A percentile compares a stretch with the other conserved stretches of the same genome.
Conservation (phyloP, 2,113 vertebrate species). For the Daboia siamensis region DNA sequence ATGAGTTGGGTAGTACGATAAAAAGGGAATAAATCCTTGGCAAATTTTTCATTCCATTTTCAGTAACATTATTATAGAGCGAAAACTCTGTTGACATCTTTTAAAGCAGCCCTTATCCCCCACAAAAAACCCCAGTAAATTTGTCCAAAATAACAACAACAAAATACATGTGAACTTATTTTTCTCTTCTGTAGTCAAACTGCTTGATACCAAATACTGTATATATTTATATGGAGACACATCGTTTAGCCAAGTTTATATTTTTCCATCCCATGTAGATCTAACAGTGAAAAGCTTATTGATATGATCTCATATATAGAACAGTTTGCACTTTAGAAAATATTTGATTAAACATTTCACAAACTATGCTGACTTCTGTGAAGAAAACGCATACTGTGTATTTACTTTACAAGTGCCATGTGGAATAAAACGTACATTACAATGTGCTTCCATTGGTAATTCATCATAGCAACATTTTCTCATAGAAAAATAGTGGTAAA, state of each 20-base stretch:
- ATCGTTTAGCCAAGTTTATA: not conserved
- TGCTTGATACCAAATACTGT: not conserved
- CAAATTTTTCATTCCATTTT: not conserved
- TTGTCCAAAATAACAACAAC: not conserved
- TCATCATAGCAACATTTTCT: not conserved
- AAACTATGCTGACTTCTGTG: not conserved
- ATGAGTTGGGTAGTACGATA: not conserved
- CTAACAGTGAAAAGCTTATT: not conserved
- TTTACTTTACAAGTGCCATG: not conserved
- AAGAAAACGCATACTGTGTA: not conserved
- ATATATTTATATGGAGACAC: too few relatives aligned
- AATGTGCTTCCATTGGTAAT: not conserved
- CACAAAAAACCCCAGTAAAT: not conserved
- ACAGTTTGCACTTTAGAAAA: not conserved
- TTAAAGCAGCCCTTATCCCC: not conserved
- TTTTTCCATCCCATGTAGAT: not conserved
- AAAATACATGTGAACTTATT: not conserved
- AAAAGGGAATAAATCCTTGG: not conserved
- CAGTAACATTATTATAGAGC: not conserved
- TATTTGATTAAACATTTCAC: not conserved
- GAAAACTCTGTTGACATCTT: not conserved
- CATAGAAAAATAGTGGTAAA: not conserved
- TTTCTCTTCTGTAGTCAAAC: not conserved
- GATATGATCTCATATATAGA: not conserved
- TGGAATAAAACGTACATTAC: not conserved